A percentile compares a stretch with the other conserved stretches of the same genome.
Evolutionary conservation across 2,113 vertebrate species (phyloP).

Genomic region (Parotia lawesii): DNA sequence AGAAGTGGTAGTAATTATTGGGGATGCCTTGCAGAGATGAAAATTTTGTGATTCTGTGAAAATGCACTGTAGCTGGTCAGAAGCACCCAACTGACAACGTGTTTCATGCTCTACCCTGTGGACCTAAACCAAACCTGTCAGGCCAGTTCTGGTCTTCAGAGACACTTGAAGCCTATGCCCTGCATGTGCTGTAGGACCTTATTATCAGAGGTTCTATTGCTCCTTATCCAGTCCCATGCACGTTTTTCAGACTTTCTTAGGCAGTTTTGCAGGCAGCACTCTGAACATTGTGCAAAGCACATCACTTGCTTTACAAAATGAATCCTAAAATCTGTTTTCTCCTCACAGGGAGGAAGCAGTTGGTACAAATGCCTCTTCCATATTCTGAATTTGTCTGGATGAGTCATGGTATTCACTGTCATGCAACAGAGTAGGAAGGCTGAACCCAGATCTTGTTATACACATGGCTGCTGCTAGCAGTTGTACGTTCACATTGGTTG

Average conservation of each 20-base stretch:
- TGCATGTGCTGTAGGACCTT: background rate
- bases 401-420: background rate
- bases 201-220: background rate
- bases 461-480: background rate
- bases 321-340: background rate
- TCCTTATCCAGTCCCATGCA: background rate
- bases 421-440: background rate
- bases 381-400: background rate
- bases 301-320: background rate
- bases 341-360: background rate
- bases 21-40: background rate
- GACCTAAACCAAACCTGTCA: background rate
- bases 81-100: background rate
- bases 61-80: background rate
- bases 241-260: background rate
- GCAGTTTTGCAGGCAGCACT: background rate
- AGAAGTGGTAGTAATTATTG: background rate
- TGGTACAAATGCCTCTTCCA: background rate
- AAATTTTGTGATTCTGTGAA: background rate
- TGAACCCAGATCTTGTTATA: background rate
- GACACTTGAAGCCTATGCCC: background rate
- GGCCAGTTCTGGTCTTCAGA: background rate
- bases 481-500: background rate
- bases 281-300: background rate
- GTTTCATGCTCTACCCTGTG: background rate